Conservation (phyloP, 2,888 invertebrate species). For the Eretmocerus hayati region DNA sequence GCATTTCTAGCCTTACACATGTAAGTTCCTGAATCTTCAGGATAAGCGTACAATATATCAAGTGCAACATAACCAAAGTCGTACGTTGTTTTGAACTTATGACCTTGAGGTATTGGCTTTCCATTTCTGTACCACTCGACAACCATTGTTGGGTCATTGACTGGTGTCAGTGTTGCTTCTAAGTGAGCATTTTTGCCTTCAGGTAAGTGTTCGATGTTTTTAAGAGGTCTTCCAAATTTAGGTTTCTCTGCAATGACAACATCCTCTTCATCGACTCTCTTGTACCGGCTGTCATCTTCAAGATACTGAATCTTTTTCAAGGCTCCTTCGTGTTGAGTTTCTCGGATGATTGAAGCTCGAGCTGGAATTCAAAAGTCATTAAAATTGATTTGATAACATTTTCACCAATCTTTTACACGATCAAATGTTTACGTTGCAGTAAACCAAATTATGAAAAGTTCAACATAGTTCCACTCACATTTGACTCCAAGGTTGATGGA, state of each 20-base stretch:
- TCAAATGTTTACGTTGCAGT: no score
- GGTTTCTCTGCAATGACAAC: constrained; percentile 75
- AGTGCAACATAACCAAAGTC: constrained; percentile 97
- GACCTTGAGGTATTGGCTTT: constrained; percentile 84
- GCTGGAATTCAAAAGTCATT: constrained; percentile 47
- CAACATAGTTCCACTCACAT: constrained; percentile 64
- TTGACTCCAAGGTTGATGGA: constrained; percentile 74
- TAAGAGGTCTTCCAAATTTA: constrained; percentile 81
- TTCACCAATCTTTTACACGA: background rate
- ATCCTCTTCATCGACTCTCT: constrained; percentile 66
- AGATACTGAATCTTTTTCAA: constrained; percentile 85
- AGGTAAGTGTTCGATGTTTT: constrained; percentile 71
- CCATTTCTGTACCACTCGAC: constrained; percentile 99
- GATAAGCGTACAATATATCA: constrained; percentile 92
- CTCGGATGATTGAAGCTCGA: constrained; percentile 75
- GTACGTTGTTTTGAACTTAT: constrained; percentile 91
- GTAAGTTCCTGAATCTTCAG: constrained; percentile 95
- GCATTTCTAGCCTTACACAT: constrained; percentile 94
- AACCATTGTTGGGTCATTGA: constrained; percentile 96
- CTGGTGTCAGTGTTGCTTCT: constrained; percentile 91
- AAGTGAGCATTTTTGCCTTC: constrained; percentile 87
- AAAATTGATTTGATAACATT: background rate
- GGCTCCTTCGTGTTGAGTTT: constrained; percentile 89
- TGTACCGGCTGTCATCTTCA: constrained; percentile 77
- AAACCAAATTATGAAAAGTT: no score